Percentiles rank a stretch among this genome's conserved stretches.
Evolutionary conservation across 2,113 vertebrate species (phyloP).

Genomic region (Elephas maximus): DNA sequence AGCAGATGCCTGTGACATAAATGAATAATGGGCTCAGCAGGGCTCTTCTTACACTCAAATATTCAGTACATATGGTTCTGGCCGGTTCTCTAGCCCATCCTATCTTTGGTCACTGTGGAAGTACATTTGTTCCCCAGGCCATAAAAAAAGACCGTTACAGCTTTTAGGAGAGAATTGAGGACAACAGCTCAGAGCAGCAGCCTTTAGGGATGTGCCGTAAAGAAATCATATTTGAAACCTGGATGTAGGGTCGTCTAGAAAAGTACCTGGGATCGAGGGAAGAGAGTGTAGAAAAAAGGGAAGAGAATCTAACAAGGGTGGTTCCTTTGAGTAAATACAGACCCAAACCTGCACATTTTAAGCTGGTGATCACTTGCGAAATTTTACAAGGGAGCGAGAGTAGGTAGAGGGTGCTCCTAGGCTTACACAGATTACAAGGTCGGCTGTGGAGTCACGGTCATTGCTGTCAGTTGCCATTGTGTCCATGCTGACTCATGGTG

Average conservation of each 20-base stretch:
- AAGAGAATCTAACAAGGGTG: background rate
- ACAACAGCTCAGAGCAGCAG: background rate
- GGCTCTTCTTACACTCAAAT: constrained; percentile 76
- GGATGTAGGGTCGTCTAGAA: background rate
- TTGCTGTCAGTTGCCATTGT: background rate
- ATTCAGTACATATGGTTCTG: constrained; percentile 79
- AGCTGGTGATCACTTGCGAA: background rate
- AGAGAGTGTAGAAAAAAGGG: background rate
- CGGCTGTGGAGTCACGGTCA: too few species aligned
- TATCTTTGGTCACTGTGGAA: constrained; percentile 37
- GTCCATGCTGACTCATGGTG: background rate
- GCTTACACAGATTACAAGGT: background rate
- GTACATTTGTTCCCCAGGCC: constrained; percentile 67
- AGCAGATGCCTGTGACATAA: constrained; percentile 79
- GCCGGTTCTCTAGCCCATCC: constrained; percentile 41
- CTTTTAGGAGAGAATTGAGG: constrained; percentile 21
- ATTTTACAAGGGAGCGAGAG: background rate
- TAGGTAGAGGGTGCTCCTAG: background rate
- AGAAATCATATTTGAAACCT: background rate
- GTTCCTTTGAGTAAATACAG: background rate
- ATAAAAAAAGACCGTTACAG: background rate
- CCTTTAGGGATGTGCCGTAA: background rate
- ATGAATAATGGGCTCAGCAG: constrained; percentile 71
- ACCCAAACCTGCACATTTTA: background rate
- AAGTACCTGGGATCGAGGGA: background rate